These are phyloP conservation scores for Zalophus californianus DNA, from an alignment of 2,797 vertebrate species.

Conservation along the genomic window DNA sequence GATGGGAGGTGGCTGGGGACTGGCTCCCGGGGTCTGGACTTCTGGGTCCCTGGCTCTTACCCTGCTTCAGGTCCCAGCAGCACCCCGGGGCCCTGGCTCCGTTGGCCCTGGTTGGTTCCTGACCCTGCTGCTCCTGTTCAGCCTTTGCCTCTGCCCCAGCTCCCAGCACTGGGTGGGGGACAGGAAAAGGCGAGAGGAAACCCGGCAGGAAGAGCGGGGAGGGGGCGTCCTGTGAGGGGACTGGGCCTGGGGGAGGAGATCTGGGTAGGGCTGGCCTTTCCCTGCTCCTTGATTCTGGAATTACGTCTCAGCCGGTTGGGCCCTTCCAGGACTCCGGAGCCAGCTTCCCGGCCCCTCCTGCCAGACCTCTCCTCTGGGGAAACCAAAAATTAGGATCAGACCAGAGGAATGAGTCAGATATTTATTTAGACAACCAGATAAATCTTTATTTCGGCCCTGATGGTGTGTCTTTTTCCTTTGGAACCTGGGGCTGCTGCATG, in stretches of 20 bases:
- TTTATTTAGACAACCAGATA: constrained; percentile 37
- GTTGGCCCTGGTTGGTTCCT: constrained; percentile 53
- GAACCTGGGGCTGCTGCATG: neutral
- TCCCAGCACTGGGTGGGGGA: constrained; percentile 80
- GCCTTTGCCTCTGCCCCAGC: constrained; percentile 74
- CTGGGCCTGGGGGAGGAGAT: constrained; percentile 78
- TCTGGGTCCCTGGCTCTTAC: constrained; percentile 59
- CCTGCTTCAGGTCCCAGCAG: constrained; percentile 71
- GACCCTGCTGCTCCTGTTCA: constrained; percentile 51
- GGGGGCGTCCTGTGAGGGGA: constrained; percentile 84
- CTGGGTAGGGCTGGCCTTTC: constrained; percentile 50
- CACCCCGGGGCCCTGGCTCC: constrained; percentile 76
- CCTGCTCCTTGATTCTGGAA: constrained; percentile 50
- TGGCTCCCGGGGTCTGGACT: neutral
- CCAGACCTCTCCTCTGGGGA: neutral
- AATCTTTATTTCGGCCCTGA: constrained; percentile 63
- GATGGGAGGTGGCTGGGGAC: neutral
- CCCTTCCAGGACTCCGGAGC: neutral
- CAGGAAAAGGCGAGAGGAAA: constrained; percentile 81
- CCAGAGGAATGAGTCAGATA: constrained; percentile 47
- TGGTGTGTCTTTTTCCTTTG: neutral
- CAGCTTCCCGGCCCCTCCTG: neutral
- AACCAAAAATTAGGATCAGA: neutral
- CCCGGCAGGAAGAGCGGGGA: constrained; percentile 82
- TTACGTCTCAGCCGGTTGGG: neutral